Conservation (phyloP, 2,888 invertebrate species). For the Urechis unicinctus region DNA sequence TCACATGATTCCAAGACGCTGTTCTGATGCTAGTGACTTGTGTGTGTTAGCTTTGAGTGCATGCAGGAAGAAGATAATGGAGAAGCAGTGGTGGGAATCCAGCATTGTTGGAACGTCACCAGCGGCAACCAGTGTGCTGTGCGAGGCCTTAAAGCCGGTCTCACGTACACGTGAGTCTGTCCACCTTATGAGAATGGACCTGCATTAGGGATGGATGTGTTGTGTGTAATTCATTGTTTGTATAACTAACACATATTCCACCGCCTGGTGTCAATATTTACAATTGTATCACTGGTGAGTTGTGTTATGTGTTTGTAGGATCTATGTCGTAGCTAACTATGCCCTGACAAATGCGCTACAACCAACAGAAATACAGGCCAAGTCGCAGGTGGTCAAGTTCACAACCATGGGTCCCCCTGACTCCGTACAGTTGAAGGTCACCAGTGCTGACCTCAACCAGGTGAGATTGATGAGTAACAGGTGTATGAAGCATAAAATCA, state of each 20-base stretch:
- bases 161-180: conserved; percentile 36
- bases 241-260: background rate
- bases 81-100: conserved; percentile 34
- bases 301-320: conserved; percentile 22
- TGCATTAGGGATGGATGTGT: too few relatives aligned
- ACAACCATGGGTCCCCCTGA: conserved; percentile 45
- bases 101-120: conserved; percentile 46
- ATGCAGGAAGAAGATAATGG: conserved; percentile 40
- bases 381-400: conserved; percentile 42
- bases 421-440: conserved; percentile 33
- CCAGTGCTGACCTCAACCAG: conserved; percentile 39
- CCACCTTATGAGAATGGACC: too few relatives aligned
- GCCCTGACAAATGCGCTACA: conserved; percentile 34
- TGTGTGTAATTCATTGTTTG: too few relatives aligned
- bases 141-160: conserved; percentile 39
- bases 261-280: background rate
- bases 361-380: conserved; percentile 43
- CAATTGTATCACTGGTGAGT: background rate
- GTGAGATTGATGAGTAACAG: conserved; percentile 21
- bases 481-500: too few relatives aligned
- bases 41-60: conserved; percentile 42
- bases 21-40: too few relatives aligned
- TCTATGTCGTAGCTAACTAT: conserved; percentile 47
- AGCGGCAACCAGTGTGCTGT: conserved; percentile 32
- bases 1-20: background rate